Conservation (phyloP, 2,113 vertebrate species). For the Rhea pennata region DNA sequence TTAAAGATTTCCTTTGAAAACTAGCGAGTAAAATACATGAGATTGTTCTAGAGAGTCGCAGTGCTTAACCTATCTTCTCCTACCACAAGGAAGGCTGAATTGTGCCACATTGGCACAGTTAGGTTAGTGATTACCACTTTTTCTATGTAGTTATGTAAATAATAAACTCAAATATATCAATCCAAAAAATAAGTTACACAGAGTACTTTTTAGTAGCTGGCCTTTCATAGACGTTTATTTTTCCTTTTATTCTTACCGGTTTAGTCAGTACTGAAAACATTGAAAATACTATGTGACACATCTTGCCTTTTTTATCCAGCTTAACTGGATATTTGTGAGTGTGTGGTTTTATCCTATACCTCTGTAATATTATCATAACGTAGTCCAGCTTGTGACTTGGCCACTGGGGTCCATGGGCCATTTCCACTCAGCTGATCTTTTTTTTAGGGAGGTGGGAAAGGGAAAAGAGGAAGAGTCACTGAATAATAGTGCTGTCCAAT, state of each 20-base stretch:
- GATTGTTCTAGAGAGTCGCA: not conserved
- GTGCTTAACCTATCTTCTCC: not conserved
- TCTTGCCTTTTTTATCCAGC: not conserved
- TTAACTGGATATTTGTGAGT: not conserved
- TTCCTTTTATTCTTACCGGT: not conserved
- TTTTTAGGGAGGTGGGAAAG: not conserved
- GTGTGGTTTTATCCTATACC: not conserved
- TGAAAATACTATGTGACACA: not conserved
- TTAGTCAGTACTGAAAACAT: not conserved
- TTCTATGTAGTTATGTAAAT: not conserved
- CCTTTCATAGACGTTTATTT: not conserved
- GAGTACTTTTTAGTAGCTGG: not conserved
- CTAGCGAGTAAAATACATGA: not conserved
- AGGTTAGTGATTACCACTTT: not conserved
- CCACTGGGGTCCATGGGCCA: no score
- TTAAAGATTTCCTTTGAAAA: not conserved
- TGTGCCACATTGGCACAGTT: not conserved
- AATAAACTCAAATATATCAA: not conserved
- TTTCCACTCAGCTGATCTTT: not conserved
- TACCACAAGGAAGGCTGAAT: not conserved
- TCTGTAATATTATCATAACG: not conserved
- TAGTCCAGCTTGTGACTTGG: not conserved
- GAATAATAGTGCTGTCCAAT: not conserved
- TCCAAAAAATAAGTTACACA: not conserved
- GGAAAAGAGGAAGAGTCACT: not conserved